Evolutionary conservation across 1,140 invertebrate genomes (phyloP), one percentile per base, ranked within the genome.

Genomic region (Magallana ariakensis): DNA sequence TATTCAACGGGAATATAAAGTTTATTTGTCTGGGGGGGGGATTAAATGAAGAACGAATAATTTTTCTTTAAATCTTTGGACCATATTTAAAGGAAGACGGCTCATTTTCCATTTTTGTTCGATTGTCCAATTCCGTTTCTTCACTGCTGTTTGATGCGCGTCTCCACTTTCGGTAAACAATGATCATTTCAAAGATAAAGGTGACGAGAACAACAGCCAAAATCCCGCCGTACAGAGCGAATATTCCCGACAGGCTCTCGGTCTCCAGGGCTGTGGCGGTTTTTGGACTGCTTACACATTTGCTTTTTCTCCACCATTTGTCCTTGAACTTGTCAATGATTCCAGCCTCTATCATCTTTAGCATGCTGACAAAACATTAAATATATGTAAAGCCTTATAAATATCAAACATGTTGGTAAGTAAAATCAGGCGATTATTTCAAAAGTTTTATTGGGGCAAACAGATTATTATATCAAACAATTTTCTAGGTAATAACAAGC

Each of bases 301-400:
- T 53, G 80, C 54, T 55, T 53, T 54, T 55, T 53, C 16, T 54
- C 91, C 91, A 92, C 90, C 90, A 92, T 22, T 84, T 58, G 53
- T 86, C 86, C 10, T 86, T 80, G 89, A 89, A 92, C 70, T 90
- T 89, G 46, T 90, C 89, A 16, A 92, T 90, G 53, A 92, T 57
- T 15, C 91, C 91, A 4, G 89, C 88, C 75, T 92, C 90, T 54
- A 89, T 87, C 90, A 92, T 91, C 81, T 89, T 89, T 85, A 92
- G 89, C 57, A 92, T 92, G 75, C 91, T 92, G 86, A 57, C 84
- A 87, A 83, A 82, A 53, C 10, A 82, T 62, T 1, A 19, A 70
- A 75, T 57, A 53, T 5, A 46, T 46, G 33, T 4, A 46, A 46
- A 46, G 33, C 33, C 33, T 46, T 46, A 46, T 46, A 46, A 46